These are phyloP conservation scores for Macrochelys suwanniensis DNA, from an alignment of 2,797 vertebrate species.

Conservation along the genomic window DNA sequence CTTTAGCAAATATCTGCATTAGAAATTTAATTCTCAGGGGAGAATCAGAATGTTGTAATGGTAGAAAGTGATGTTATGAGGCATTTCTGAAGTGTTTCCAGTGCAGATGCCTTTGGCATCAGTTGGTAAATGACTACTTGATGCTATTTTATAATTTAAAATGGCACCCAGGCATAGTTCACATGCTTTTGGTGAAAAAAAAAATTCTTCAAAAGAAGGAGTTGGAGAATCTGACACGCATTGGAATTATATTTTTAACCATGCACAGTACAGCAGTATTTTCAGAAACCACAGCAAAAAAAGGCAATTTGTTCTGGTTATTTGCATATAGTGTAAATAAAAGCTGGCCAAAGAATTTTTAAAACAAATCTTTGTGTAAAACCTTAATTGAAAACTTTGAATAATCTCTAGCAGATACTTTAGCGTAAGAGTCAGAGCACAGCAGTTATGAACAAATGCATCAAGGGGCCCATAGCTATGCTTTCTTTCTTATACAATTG, in stretches of 20 bases:
- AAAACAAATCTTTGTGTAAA: background rate
- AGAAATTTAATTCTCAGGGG: background rate
- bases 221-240: background rate
- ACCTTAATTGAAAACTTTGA: background rate
- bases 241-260: background rate
- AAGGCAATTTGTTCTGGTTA: background rate
- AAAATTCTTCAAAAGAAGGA: background rate
- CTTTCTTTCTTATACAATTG: background rate
- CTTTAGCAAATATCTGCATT: background rate
- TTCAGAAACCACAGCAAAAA: background rate
- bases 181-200: background rate
- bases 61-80: background rate
- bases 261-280: background rate
- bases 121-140: background rate
- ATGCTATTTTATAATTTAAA: background rate
- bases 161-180: background rate
- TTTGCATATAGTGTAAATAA: background rate
- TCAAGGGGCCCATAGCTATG: background rate
- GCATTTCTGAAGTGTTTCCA: background rate
- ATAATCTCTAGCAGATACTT: background rate
- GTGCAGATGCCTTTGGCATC: background rate
- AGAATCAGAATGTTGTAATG: background rate
- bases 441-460: background rate
- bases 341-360: background rate
- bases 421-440: background rate